Conservation (phyloP, 2,888 invertebrate genomes). For the Sesamia inferens region DNA sequence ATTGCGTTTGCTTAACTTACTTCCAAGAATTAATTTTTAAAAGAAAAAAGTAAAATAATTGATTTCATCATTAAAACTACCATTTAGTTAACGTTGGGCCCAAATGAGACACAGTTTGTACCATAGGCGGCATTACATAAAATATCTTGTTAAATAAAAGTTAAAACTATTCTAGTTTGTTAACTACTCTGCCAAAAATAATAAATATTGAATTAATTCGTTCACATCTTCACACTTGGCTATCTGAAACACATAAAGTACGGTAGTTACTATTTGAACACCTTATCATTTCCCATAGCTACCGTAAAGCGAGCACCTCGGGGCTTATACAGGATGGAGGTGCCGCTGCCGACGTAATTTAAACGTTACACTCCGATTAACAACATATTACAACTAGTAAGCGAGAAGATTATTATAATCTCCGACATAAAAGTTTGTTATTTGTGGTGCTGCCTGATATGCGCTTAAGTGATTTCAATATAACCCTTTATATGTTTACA, state of each 20-base stretch:
- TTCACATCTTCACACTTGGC: background rate
- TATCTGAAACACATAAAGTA: background rate
- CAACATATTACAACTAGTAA: conserved; percentile 50
- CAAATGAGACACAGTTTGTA: background rate
- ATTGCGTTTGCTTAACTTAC: too few species aligned
- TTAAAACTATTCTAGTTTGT: background rate
- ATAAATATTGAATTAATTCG: conserved; percentile 11
- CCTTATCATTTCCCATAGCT: conserved; percentile 41
- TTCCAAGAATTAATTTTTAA: background rate
- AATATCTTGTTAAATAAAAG: background rate
- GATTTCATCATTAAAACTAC: background rate
- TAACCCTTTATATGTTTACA: conserved; percentile 9
- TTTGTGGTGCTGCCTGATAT: conserved; percentile 23
- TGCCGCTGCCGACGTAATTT: conserved; percentile 33
- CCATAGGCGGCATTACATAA: background rate
- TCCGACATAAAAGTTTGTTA: conserved; percentile 34
- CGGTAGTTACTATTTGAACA: conserved; percentile 27
- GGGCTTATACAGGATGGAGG: conserved; percentile 29
- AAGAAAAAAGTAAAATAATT: conserved; percentile 1
- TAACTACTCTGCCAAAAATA: background rate
- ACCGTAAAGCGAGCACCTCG: conserved; percentile 15
- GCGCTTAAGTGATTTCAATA: conserved; percentile 25
- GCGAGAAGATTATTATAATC: conserved; percentile 50
- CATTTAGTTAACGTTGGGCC: background rate
- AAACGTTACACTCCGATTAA: conserved; percentile 39